Conservation (phyloP, 2,113 vertebrate genomes). For the Crotalus viridis region DNA sequence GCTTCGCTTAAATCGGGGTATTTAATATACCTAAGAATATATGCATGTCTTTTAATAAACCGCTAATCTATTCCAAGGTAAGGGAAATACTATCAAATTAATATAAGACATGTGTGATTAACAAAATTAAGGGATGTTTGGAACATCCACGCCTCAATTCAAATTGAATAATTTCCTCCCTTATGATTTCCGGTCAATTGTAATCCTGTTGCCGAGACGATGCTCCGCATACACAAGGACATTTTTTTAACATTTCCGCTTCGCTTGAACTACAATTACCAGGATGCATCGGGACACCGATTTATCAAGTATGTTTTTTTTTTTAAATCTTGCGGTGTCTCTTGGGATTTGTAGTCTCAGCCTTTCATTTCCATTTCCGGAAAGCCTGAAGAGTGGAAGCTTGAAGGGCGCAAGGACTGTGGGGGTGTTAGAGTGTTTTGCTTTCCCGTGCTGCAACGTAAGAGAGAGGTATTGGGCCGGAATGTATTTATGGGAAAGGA, state of each 20-base stretch:
- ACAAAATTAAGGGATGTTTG: background rate
- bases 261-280: background rate
- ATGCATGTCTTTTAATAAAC: background rate
- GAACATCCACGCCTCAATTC: background rate
- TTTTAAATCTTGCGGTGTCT: background rate
- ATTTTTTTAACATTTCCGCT: background rate
- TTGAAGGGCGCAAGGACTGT: background rate
- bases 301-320: background rate
- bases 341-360: slow-evolving; percentile 1
- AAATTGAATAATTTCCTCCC: background rate
- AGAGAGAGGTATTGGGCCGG: background rate
- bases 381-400: background rate
- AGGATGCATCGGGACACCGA: background rate
- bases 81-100: background rate
- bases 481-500: background rate
- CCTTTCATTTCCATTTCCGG: background rate
- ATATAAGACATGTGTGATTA: background rate
- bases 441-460: background rate
- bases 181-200: background rate
- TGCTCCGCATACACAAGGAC: background rate
- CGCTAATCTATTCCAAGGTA: background rate
- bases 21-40: background rate
- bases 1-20: background rate
- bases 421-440: background rate
- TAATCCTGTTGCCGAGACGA: background rate